These are phyloP conservation scores for Euplagia quadripunctaria DNA, from an alignment of 2,888 invertebrate genomes.

Conservation along the genomic window DNA sequence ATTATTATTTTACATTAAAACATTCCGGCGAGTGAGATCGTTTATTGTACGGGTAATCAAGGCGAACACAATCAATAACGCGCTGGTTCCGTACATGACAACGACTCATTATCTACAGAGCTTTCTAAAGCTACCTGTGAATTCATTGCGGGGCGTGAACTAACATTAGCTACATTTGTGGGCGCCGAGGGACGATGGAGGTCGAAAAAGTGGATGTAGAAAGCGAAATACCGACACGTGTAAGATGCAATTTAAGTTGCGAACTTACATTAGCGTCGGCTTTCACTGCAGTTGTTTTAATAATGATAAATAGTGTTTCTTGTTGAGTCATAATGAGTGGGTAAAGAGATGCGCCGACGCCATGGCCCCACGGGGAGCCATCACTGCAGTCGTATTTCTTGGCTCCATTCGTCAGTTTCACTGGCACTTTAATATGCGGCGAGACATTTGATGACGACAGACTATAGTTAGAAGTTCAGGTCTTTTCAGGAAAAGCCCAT, in stretches of 20 bases:
- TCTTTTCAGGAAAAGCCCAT: neutral
- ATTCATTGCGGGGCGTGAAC: slow-evolving; percentile 19
- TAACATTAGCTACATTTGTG: slow-evolving; percentile 5
- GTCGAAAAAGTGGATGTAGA: slow-evolving; percentile 46
- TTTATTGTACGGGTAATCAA: slow-evolving; percentile 27
- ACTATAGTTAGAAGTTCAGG: neutral
- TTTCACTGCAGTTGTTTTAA: slow-evolving; percentile 59
- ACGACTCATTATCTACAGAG: slow-evolving; percentile 33
- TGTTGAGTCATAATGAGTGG: neutral
- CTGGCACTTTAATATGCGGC: neutral
- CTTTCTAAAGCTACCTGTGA: slow-evolving; percentile 48
- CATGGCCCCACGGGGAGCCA: neutral
- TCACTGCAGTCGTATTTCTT: neutral
- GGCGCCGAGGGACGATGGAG: slow-evolving; percentile 5
- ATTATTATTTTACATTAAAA: slow-evolving; percentile 13
- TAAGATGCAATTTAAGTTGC: slow-evolving; percentile 57
- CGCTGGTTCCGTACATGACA: slow-evolving; percentile 36
- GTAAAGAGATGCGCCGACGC: neutral
- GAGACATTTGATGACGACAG: neutral
- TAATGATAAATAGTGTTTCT: slow-evolving; percentile 38
- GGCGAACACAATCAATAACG: slow-evolving; percentile 38
- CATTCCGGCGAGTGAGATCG: slow-evolving; percentile 20
- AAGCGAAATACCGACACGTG: slow-evolving; percentile 62
- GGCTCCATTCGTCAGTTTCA: neutral
- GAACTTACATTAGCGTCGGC: slow-evolving; percentile 54